Conservation (phyloP, 2,888 invertebrate species). For the Nephrotoma flavescens region DNA sequence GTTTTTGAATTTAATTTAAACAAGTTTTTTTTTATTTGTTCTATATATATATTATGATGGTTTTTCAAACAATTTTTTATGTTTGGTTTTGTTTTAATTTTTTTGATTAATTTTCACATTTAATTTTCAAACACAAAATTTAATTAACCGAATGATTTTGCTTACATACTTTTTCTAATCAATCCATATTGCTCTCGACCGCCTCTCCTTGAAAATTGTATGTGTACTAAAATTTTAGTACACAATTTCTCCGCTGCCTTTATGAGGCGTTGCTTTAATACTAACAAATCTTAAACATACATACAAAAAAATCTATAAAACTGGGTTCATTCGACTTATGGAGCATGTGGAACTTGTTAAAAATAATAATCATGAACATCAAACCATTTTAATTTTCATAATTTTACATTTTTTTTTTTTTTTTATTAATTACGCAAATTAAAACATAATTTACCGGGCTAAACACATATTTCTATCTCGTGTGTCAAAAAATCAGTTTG, state of each 20-base stretch:
- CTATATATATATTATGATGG: neutral
- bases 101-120: neutral
- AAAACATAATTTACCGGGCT: neutral
- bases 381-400: neutral
- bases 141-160: neutral
- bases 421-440: neutral
- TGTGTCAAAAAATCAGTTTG: neutral
- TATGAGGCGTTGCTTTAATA: neutral
- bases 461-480: neutral
- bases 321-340: neutral
- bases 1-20: constrained; percentile 34
- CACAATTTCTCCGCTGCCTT: neutral
- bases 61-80: constrained; percentile 3
- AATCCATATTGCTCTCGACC: neutral
- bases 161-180: neutral
- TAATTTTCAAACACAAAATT: neutral
- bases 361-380: neutral
- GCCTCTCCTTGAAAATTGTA: neutral
- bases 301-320: neutral
- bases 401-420: neutral
- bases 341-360: neutral
- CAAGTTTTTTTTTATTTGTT: constrained; percentile 19
- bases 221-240: neutral
- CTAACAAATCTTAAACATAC: neutral
- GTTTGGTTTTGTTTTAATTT: constrained; percentile 1